These are phyloP conservation scores for Pipa parva DNA, from an alignment of 2,113 vertebrate genomes.

Conservation along the genomic window DNA sequence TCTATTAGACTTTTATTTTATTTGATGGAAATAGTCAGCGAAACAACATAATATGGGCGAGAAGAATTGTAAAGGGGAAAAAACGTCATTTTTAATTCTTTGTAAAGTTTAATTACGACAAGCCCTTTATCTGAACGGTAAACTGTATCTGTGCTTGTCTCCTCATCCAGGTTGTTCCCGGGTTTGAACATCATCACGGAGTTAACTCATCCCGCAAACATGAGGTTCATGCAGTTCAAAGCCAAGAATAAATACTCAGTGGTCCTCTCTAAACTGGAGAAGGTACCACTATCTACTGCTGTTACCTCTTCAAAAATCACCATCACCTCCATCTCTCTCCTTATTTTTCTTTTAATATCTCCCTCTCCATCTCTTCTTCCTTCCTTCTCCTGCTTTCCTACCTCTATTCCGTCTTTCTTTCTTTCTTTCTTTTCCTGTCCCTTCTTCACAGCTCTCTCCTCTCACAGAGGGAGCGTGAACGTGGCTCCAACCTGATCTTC, in stretches of 20 bases:
- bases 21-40: too few relatives aligned
- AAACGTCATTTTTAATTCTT: too few relatives aligned
- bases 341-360: neutral
- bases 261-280: constrained; percentile 75
- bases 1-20: too few relatives aligned
- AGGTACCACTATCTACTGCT: constrained; percentile 52
- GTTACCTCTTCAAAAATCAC: neutral
- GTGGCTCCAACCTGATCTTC: constrained; percentile 76
- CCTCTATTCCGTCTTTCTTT: neutral
- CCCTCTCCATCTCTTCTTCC: neutral
- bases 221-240: constrained; percentile 81
- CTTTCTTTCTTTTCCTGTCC: neutral
- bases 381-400: neutral
- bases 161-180: constrained; percentile 67
- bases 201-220: constrained; percentile 77
- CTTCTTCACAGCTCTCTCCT: constrained; percentile 35
- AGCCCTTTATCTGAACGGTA: too few relatives aligned
- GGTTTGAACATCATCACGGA: constrained; percentile 76
- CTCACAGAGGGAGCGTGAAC: constrained; percentile 72
- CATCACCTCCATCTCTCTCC: constrained; percentile 18
- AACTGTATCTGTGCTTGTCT: neutral
- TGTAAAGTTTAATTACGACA: too few relatives aligned
- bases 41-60: too few relatives aligned
- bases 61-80: too few relatives aligned
- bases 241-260: constrained; percentile 76